phyloP scores from a whole-genome alignment of 2,797 vertebrate species.

The Tapera naevia region DNA sequence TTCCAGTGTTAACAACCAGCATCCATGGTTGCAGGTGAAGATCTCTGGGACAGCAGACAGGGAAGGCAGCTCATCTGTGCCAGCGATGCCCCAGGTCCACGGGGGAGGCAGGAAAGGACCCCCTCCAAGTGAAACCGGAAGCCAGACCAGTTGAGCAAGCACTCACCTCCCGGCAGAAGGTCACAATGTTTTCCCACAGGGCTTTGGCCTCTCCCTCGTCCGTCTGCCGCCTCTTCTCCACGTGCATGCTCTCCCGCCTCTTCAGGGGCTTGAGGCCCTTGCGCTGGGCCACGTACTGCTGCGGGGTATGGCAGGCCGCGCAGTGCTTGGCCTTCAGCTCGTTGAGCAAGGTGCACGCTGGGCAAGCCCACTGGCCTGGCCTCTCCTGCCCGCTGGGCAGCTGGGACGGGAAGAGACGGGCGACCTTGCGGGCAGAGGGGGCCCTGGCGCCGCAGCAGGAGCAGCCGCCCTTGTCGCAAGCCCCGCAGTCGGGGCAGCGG shows the following conservation, averaged over 20 bases:
- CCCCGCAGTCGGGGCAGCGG: slow-evolving; percentile 79
- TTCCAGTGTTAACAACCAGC: background rate
- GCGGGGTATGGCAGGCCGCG: slow-evolving; percentile 91
- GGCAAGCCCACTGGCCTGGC: slow-evolving; percentile 88
- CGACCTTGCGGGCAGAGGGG: slow-evolving; percentile 77
- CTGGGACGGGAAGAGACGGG: slow-evolving; percentile 74
- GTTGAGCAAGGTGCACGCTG: slow-evolving; percentile 93
- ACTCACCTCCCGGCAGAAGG: slow-evolving; percentile 94
- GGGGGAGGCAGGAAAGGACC: rapidly evolving
- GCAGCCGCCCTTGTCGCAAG: slow-evolving; percentile 44
- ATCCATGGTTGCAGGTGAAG: background rate
- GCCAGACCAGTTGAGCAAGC: background rate
- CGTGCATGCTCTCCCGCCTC: slow-evolving; percentile 93
- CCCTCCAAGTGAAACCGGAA: background rate
- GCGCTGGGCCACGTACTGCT: slow-evolving; percentile 87
- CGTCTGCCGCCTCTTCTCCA: slow-evolving; percentile 90
- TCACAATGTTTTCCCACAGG: slow-evolving; percentile 96
- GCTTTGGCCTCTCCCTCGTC: slow-evolving; percentile 97
- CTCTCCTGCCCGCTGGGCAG: slow-evolving; percentile 72
- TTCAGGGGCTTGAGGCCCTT: slow-evolving; percentile 85
- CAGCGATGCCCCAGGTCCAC: rapidly evolving
- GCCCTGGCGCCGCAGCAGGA: slow-evolving; percentile 44
- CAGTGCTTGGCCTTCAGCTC: slow-evolving; percentile 88
- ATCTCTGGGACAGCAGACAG: background rate
- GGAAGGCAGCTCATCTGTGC: background rate